phyloP scores from a whole-genome alignment of 1,140 invertebrate species.

The Aphelenchoides avenae region DNA sequence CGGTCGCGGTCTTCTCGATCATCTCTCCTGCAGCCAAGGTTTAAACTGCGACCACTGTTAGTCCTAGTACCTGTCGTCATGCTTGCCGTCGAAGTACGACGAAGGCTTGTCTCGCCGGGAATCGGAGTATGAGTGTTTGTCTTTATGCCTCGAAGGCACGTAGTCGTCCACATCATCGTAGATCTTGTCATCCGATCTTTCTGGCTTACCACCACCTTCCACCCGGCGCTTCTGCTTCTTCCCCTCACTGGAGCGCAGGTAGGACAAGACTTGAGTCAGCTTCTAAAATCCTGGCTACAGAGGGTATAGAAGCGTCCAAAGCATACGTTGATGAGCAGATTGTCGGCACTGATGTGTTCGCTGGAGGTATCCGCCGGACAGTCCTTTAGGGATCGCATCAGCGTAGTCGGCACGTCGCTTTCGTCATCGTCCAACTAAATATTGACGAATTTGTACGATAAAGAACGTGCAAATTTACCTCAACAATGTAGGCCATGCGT shows the following conservation, averaged over 20 bases:
- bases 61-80: background rate
- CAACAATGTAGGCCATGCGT: conserved; percentile 95
- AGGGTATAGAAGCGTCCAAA: conserved; percentile 1
- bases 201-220: conserved; percentile 3
- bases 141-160: conserved; percentile 63
- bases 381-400: conserved; percentile 89
- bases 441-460: no score
- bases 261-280: conserved; percentile 89
- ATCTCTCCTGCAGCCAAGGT: background rate
- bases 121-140: background rate
- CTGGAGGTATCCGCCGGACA: conserved; percentile 69
- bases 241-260: conserved; percentile 68
- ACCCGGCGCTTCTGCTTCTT: conserved; percentile 49
- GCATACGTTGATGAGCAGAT: conserved; percentile 49
- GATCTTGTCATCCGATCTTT: conserved; percentile 65
- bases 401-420: conserved; percentile 88
- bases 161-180: conserved; percentile 93
- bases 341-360: conserved; percentile 52
- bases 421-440: conserved; percentile 88
- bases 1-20: conserved; percentile 12
- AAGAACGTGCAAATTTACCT: no score
- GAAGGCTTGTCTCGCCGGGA: background rate
- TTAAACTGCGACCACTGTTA: no score
- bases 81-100: background rate
- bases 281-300: conserved; percentile 95